These are phyloP conservation scores for Agrochola litura DNA, from an alignment of 2,888 invertebrate genomes.

Conservation along the genomic window DNA sequence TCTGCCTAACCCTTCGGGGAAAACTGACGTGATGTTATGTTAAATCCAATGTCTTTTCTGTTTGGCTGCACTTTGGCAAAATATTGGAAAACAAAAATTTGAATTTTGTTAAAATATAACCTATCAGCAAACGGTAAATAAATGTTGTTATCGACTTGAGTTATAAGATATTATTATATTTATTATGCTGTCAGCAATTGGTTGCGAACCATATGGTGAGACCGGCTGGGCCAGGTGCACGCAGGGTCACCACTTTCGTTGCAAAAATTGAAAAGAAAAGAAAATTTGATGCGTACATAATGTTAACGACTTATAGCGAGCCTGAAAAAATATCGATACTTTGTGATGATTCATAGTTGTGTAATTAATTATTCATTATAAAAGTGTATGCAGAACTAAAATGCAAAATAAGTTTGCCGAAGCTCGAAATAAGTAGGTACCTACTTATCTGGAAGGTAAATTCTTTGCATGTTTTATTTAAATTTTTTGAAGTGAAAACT, in stretches of 20 bases:
- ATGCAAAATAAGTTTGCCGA: not conserved
- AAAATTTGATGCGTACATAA: too few relatives aligned
- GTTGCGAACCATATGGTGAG: slow-evolving; percentile 28
- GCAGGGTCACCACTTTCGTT: slow-evolving; percentile 18
- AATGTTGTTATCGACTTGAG: slow-evolving; percentile 16
- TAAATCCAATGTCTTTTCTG: not conserved
- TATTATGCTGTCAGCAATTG: slow-evolving; percentile 18
- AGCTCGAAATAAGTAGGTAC: too few relatives aligned
- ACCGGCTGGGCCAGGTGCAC: slow-evolving; percentile 19
- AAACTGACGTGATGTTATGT: not conserved
- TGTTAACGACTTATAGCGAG: too few relatives aligned
- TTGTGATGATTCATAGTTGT: not conserved
- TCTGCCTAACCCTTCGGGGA: not conserved
- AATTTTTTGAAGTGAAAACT: too few relatives aligned
- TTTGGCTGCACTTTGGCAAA: not conserved
- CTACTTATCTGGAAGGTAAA: not conserved
- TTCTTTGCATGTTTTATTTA: not conserved
- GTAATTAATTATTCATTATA: not conserved
- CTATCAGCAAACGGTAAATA: slow-evolving; percentile 3
- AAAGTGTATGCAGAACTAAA: not conserved
- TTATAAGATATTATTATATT: slow-evolving; percentile 23
- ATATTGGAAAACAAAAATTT: not conserved
- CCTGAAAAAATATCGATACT: not conserved
- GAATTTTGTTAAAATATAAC: not conserved
- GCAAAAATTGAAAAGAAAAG: not conserved